phyloP scores from a whole-genome alignment of 2,888 invertebrate genomes.

The Chydorus sphaericus region DNA sequence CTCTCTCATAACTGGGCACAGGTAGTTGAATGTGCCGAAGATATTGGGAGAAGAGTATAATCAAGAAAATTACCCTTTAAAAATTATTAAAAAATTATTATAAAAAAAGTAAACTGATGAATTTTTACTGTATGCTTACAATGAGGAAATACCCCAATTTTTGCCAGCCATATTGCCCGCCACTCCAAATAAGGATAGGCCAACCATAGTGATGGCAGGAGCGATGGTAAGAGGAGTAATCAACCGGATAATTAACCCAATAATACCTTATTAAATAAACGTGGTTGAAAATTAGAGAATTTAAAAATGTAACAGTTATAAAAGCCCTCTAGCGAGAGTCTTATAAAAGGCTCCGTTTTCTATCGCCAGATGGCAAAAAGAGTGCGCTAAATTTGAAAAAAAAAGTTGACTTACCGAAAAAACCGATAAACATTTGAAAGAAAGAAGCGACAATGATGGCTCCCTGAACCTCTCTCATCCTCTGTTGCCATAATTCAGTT shows the following conservation, averaged over 20 bases:
- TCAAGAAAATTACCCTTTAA: slow-evolving; percentile 51
- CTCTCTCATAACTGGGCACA: slow-evolving; percentile 40
- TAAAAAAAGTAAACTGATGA: background rate
- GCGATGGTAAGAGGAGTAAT: slow-evolving; percentile 72
- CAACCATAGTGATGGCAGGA: slow-evolving; percentile 68
- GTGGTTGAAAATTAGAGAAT: too few species aligned
- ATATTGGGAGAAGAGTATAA: slow-evolving; percentile 66
- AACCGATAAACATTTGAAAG: slow-evolving; percentile 28
- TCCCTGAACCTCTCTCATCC: slow-evolving; percentile 26
- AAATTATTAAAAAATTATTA: too few species aligned
- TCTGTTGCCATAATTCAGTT: slow-evolving; percentile 18
- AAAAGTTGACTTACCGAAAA: too few species aligned
- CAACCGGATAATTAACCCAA: slow-evolving; percentile 54
- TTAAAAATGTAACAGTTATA: too few species aligned
- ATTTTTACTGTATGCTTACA: slow-evolving; percentile 38
- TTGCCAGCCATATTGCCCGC: slow-evolving; percentile 64
- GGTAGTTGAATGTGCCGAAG: slow-evolving; percentile 50
- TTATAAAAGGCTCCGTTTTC: too few species aligned
- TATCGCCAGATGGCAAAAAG: background rate
- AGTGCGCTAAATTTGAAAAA: background rate
- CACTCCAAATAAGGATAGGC: slow-evolving; percentile 64
- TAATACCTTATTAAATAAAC: too few species aligned
- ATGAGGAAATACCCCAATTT: slow-evolving; percentile 67
- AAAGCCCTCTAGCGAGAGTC: too few species aligned
- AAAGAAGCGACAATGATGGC: slow-evolving; percentile 27